A percentile compares a stretch with the other conserved stretches of the same genome.
These are phyloP conservation scores for Adrianichthys oophorus DNA, from an alignment of 2,797 vertebrate genomes.

Conservation along the genomic window DNA sequence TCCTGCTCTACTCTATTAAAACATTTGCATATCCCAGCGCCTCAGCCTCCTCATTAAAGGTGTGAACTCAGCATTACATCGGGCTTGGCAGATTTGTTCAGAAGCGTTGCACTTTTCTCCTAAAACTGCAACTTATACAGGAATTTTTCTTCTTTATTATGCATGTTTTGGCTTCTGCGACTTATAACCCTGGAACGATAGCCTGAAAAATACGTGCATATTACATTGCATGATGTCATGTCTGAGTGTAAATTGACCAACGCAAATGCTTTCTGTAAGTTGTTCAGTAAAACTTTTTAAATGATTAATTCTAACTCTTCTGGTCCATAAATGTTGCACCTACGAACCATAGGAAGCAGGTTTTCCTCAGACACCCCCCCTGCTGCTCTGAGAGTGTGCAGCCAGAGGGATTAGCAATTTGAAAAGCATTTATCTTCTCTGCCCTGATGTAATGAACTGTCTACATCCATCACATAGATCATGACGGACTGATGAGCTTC, in stretches of 20 bases:
- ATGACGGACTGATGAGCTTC: constrained; percentile 69
- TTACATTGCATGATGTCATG: constrained; percentile 7
- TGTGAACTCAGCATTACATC: too few species aligned
- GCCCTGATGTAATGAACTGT: constrained; percentile 70
- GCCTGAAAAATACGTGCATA: too few species aligned
- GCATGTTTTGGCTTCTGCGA: too few species aligned
- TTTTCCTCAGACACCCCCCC: constrained; percentile 13
- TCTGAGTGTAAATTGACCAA: constrained; percentile 40
- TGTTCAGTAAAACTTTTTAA: constrained; percentile 38
- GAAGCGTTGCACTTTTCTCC: too few species aligned
- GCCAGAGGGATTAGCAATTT: constrained; percentile 40
- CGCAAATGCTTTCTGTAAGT: constrained; percentile 60
- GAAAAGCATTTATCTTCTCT: constrained; percentile 67
- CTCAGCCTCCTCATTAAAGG: too few species aligned
- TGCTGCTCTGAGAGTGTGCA: constrained; percentile 31
- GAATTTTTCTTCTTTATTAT: too few species aligned
- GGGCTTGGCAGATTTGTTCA: too few species aligned
- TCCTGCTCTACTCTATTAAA: too few species aligned
- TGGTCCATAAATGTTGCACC: constrained; percentile 48
- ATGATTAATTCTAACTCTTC: constrained; percentile 42
- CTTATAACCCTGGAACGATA: too few species aligned
- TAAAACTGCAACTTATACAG: too few species aligned
- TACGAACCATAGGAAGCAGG: constrained; percentile 17
- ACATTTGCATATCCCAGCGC: too few species aligned
- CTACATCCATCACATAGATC: constrained; percentile 67